These are phyloP conservation scores for Akabosia matsudoensis DNA, from an alignment of 1,140 invertebrate genomes.

Conservation along the genomic window DNA sequence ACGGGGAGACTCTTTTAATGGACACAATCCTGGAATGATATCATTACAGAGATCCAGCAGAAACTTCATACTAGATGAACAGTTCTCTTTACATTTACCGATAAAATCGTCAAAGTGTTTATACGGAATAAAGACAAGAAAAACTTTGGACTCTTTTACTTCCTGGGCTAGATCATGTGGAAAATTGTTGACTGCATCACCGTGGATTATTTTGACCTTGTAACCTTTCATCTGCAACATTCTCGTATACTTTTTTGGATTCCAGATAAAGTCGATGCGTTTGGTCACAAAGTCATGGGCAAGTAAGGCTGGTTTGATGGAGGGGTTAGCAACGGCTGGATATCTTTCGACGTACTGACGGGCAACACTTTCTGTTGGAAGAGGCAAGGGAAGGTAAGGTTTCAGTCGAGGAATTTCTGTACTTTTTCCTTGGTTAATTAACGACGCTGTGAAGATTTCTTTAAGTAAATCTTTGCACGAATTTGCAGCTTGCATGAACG, in stretches of 20 bases:
- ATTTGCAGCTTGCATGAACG: not conserved
- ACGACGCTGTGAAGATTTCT: not conserved
- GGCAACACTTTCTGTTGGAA: conserved; percentile 25
- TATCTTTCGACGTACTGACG: conserved; percentile 4
- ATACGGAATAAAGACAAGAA: conserved; percentile 36
- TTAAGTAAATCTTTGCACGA: not conserved
- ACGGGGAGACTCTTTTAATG: not conserved
- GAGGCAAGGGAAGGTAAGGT: conserved; percentile 19
- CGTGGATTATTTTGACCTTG: conserved; percentile 31
- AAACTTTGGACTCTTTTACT: not conserved
- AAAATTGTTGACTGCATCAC: conserved; percentile 22
- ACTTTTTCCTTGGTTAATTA: not conserved
- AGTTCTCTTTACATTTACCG: not conserved
- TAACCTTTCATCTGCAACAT: conserved; percentile 29
- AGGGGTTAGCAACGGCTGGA: conserved; percentile 29
- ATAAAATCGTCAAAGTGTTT: conserved; percentile 31
- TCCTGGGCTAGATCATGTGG: not conserved
- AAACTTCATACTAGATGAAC: not conserved
- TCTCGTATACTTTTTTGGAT: conserved; percentile 34
- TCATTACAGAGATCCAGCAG: not conserved
- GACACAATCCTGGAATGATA: not conserved
- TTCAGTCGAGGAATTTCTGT: not conserved
- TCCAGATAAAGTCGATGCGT: conserved; percentile 36
- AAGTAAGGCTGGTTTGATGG: not conserved
- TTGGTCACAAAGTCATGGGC: not conserved